Base-by-base conservation (phyloP, 1,140 invertebrate species). In the Drosophila pseudoananassae region DNA sequence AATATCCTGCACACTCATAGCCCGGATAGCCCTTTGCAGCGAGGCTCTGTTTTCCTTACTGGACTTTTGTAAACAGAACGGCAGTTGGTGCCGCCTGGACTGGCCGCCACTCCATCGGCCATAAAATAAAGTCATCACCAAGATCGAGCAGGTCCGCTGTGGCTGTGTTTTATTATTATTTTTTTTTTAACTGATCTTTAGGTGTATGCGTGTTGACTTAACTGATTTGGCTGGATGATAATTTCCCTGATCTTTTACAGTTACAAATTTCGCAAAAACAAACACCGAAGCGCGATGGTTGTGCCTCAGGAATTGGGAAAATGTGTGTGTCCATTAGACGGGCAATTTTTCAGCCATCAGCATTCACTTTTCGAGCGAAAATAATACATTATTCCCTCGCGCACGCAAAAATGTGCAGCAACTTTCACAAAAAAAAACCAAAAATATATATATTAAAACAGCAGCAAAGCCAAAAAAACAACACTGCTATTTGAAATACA, bases 1-100 rank as follows among this genome's bases (percentile, higher is more conserved):
- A 77, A 66, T 74, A 87, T 85, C 82, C 82, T 85, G 82, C 83
- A 87, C 33, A 78, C 82, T 85, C 82, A 78, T 74, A 75, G 78
- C 74, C 66, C 46, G 56, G 51, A 52, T 49, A 53, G 33, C 33
- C 33, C 33, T 36, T 36, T 12, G 33, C 12, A 36, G 51, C 5
- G 31, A 52, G 20, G 33, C 29, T 17, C 77, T 79, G 64, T 79
- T 79, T 76, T 79, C 60, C 63, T 74, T 79, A 51, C 78, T 55
- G 77, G 45, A 53, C 25, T 50, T 43, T 56, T 61, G 73, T 55
- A 59, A 70, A 71, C 66, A 59, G 69, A 59, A 47, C 43, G 47
- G 47, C 65, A 52, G 49, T 27, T 27, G 49, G 31, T 51, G 65
- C 60, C n/a, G n/a, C n/a, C n/a, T n/a, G n/a, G 59, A 60, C 50